Conservation (phyloP, 2,113 vertebrate species). For the Brachyhypopomus gauderio region DNA sequence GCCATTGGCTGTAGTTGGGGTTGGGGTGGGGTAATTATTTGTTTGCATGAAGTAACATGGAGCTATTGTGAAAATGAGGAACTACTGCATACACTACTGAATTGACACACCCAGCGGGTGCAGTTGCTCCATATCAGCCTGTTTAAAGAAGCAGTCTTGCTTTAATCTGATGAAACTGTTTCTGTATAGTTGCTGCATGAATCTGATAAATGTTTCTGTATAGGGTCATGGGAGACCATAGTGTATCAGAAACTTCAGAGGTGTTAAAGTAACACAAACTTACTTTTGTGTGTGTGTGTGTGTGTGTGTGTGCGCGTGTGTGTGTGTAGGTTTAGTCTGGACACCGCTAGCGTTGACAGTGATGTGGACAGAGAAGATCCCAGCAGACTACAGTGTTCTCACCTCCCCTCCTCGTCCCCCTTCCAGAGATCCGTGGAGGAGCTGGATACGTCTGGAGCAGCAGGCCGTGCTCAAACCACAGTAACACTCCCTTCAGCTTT, state of each 20-base stretch:
- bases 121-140: neutral
- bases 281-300: neutral
- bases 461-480: slow-evolving; percentile 5
- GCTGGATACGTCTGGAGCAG: neutral
- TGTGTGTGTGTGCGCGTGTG: slow-evolving; percentile 17
- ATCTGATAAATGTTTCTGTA: too few relatives aligned
- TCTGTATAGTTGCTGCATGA: too few relatives aligned
- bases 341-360: slow-evolving; percentile 73
- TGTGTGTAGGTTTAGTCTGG: slow-evolving; percentile 81
- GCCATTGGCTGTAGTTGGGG: neutral
- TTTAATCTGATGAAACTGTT: neutral
- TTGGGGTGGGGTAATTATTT: neutral
- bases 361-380: slow-evolving; percentile 75
- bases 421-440: slow-evolving; percentile 52
- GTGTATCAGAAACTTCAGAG: neutral
- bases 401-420: slow-evolving; percentile 51
- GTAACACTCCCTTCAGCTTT: slow-evolving; percentile 16
- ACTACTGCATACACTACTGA: neutral
- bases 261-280: too few relatives aligned
- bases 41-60: neutral
- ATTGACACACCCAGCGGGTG: slow-evolving; percentile 16
- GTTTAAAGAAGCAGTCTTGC: neutral
- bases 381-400: slow-evolving; percentile 54
- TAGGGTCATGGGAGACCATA: neutral
- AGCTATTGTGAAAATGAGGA: slow-evolving; percentile 31